Base-by-base conservation (phyloP, 2,113 vertebrate genomes). In the Empidonax traillii region DNA sequence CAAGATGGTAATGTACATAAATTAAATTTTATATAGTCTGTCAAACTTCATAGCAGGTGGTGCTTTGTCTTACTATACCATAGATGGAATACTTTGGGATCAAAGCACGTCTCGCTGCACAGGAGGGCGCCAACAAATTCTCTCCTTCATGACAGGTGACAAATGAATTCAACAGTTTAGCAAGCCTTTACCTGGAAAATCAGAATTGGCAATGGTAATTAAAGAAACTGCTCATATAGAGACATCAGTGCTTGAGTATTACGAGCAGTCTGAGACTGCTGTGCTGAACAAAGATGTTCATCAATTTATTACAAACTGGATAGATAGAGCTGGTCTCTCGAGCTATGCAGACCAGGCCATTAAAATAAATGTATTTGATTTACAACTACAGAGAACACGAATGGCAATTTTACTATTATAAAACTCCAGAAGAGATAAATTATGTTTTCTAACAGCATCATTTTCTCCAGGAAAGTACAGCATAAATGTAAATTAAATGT, bases 121-220 rank as follows among this genome's bases (percentile, higher is more conserved):
- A 72, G 84, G 44, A 86, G 61, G 81, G 65, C 0, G 28, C 82
- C 82, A 83, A 15, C n/a, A 87, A 59, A 71, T 46, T 87, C 47
- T 51, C 21, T 71, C 27, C 56, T 73, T 82, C 33, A 8, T 87
- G 78, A 93, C 66, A 81, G 39, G 24, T 74, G 87, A 82, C 90
- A 87, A 91, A 93, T 85, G 67, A 66, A 76, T 85, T 72, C 69
- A 82, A 15, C 16, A 37, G 79, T 83, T 93, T 51, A 66, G 39
- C 43, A 66, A 89, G 43, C 62, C 25, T 96, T 95, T 73, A 93
- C 74, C 84, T 95, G 89, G 85, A 96, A 94, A 94, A 95, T 93
- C 78, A 73, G 81, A 94, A 91, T 52, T 96, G 85, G 87, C 63
- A 76, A 85, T 52, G 78, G 75, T 90, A 85, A 85, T 89, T 91